These are phyloP conservation scores for Phragmatobia fuliginosa DNA, from an alignment of 2,888 invertebrate species.

Conservation along the genomic window DNA sequence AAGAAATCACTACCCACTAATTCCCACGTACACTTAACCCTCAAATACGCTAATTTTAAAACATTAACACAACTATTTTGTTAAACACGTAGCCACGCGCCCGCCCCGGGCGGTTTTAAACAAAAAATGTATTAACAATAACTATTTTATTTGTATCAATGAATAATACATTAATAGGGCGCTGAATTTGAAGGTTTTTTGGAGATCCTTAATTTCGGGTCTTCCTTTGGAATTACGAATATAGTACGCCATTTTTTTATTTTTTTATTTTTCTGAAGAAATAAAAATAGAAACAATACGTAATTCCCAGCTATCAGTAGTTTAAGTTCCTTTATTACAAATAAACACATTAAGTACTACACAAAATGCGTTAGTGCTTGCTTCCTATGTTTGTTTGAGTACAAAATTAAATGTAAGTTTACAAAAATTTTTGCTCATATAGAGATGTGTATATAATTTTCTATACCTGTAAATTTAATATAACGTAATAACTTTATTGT, in stretches of 20 bases:
- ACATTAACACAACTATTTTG: conserved; percentile 71
- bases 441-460: too few relatives aligned
- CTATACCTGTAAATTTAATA: too few relatives aligned
- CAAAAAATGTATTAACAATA: conserved; percentile 70
- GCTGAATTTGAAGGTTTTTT: conserved; percentile 45
- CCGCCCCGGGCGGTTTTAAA: conserved; percentile 72
- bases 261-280: background rate
- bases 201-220: conserved; percentile 34
- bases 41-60: conserved; percentile 73
- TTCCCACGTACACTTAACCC: conserved; percentile 68
- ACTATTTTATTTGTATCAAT: conserved; percentile 65
- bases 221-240: background rate
- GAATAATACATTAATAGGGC: conserved; percentile 75
- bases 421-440: too few relatives aligned
- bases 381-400: too few relatives aligned
- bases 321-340: too few relatives aligned
- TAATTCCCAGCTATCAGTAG: too few relatives aligned
- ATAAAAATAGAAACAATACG: background rate
- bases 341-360: too few relatives aligned
- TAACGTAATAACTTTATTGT: too few relatives aligned
- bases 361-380: too few relatives aligned
- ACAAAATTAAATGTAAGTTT: too few relatives aligned
- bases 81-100: conserved; percentile 75
- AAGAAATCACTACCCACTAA: conserved; percentile 45
- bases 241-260: background rate